A percentile compares a stretch with the other conserved stretches of the same genome.
Conservation (phyloP, 1,140 invertebrate species). For the Drosophila setifemur region DNA sequence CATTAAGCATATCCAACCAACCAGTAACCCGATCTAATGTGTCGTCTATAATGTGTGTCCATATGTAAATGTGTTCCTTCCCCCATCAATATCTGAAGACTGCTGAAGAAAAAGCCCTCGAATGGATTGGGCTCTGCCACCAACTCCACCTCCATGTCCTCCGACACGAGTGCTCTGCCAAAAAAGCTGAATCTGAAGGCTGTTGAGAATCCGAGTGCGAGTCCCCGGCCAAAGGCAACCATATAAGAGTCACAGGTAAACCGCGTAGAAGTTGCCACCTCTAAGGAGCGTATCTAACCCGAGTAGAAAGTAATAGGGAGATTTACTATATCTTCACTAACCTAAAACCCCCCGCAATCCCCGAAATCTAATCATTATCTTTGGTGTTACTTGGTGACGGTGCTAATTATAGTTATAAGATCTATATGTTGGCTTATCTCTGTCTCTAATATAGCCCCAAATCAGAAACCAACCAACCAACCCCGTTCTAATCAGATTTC, state of each 20-base stretch:
- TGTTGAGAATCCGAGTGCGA: not conserved
- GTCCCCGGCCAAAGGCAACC: not conserved
- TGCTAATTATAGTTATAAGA: constrained; percentile 1
- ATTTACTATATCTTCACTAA: too few species aligned
- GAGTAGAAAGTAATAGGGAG: not conserved
- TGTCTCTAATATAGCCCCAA: not conserved
- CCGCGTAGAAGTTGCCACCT: not conserved
- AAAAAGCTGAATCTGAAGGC: constrained; percentile 57
- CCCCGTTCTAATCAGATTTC: constrained; percentile 48
- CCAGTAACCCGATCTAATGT: constrained; percentile 14
- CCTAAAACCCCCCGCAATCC: not conserved
- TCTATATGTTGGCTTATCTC: not conserved
- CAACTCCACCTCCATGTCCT: constrained; percentile 63
- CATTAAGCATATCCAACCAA: constrained; percentile 13
- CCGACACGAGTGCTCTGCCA: constrained; percentile 45
- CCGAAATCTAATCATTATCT: not conserved
- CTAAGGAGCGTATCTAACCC: constrained; percentile 1
- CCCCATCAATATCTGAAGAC: constrained; percentile 44
- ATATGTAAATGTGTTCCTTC: constrained; percentile 25
- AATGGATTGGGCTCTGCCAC: constrained; percentile 50
- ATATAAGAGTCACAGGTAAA: constrained; percentile 31
- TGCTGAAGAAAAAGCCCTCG: constrained; percentile 62
- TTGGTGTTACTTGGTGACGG: constrained; percentile 3
- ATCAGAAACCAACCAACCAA: constrained; percentile 2
- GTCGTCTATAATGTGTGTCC: constrained; percentile 43